phyloP scores from a whole-genome alignment of 2,797 vertebrate genomes.

The Scyliorhinus canicula region DNA sequence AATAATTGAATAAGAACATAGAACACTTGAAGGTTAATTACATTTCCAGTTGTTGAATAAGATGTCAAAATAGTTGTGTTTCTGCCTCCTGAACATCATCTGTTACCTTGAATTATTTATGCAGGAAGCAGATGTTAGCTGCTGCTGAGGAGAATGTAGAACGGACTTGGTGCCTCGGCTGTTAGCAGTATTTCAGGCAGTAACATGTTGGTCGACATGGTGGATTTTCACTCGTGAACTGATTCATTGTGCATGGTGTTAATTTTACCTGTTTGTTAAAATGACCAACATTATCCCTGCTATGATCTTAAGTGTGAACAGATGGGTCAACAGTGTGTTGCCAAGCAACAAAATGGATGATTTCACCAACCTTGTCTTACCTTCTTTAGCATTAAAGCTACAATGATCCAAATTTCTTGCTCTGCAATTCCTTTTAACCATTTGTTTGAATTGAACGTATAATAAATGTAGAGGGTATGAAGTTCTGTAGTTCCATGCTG shows the following conservation, averaged over 20 bases:
- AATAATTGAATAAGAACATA: not conserved
- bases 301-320: not conserved
- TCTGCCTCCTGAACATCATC: constrained; percentile 14
- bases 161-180: not conserved
- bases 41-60: constrained; percentile 12
- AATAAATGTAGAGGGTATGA: not conserved
- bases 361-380: not conserved
- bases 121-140: constrained; percentile 21
- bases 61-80: constrained; percentile 29
- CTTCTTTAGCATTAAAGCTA: not conserved
- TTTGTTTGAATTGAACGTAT: not conserved
- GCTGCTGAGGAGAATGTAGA: constrained; percentile 9
- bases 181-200: not conserved
- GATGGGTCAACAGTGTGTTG: not conserved
- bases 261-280: not conserved
- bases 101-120: constrained; percentile 19
- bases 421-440: not conserved
- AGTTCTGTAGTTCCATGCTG: not conserved
- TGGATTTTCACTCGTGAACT: not conserved
- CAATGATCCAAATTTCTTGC: not conserved
- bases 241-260: not conserved
- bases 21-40: constrained; percentile 8
- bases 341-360: not conserved
- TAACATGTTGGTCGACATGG: not conserved
- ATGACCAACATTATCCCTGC: not conserved